A percentile compares a stretch with the other conserved stretches of the same genome.
These are phyloP conservation scores for Artibeus lituratus DNA, from an alignment of 2,797 vertebrate species.

Conservation along the genomic window DNA sequence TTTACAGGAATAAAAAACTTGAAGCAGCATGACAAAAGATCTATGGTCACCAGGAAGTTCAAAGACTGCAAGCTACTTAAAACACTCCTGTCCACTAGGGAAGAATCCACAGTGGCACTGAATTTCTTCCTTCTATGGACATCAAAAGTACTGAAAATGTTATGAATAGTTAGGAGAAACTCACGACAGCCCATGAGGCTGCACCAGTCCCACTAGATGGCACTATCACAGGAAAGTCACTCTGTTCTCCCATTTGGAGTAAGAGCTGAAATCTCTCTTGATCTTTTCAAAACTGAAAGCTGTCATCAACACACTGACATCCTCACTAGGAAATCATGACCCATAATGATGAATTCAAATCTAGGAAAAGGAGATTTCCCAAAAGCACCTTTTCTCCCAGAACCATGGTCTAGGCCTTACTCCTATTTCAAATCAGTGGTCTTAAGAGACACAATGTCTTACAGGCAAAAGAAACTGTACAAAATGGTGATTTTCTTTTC, in stretches of 20 bases:
- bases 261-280: slow-evolving; percentile 49
- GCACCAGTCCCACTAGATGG: slow-evolving; percentile 81
- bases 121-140: slow-evolving; percentile 79
- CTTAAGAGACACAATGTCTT: neutral
- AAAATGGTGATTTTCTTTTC: slow-evolving; percentile 46
- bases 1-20: neutral
- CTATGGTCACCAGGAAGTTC: slow-evolving; percentile 9
- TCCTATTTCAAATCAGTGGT: neutral
- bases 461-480: neutral
- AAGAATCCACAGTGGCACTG: slow-evolving; percentile 44
- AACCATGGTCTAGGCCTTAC: neutral
- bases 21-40: neutral
- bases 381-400: slow-evolving; percentile 16
- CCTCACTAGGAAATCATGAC: slow-evolving; percentile 71
- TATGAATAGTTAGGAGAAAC: slow-evolving; percentile 71
- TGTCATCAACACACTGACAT: slow-evolving; percentile 69
- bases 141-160: slow-evolving; percentile 60
- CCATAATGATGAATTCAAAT: slow-evolving; percentile 32
- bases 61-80: neutral
- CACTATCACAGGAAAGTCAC: slow-evolving; percentile 67
- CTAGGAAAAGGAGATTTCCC: neutral
- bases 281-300: slow-evolving; percentile 64
- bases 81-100: slow-evolving; percentile 36
- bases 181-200: slow-evolving; percentile 64
- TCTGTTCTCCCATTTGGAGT: neutral